Conservation (phyloP, 2,888 invertebrate species). For the Tuta absoluta region DNA sequence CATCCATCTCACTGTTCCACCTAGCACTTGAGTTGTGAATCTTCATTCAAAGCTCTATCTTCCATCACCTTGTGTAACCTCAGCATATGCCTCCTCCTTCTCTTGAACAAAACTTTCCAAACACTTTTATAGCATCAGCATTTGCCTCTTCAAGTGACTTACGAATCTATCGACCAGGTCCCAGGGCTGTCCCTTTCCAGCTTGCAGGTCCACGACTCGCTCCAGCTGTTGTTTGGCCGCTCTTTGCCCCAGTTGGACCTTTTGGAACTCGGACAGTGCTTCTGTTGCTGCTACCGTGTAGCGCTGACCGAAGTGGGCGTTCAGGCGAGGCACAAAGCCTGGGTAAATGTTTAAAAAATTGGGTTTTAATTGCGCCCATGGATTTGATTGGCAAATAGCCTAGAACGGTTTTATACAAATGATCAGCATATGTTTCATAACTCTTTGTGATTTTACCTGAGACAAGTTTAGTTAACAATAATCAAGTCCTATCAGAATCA, state of each 20-base stretch:
- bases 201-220: slow-evolving; percentile 81
- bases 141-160: slow-evolving; percentile 46
- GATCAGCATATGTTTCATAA: too few species aligned
- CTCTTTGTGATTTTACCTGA: too few species aligned
- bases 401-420: too few species aligned
- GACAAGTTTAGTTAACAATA: too few species aligned
- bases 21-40: slow-evolving; percentile 9
- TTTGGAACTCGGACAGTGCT: slow-evolving; percentile 87
- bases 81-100: not conserved
- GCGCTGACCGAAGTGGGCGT: slow-evolving; percentile 85
- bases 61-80: not conserved
- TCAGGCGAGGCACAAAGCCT: slow-evolving; percentile 86
- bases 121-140: too few species aligned
- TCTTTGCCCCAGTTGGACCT: slow-evolving; percentile 80
- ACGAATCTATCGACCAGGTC: slow-evolving; percentile 83
- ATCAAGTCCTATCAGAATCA: not conserved
- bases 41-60: not conserved
- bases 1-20: slow-evolving; percentile 27
- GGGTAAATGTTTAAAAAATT: slow-evolving; percentile 18
- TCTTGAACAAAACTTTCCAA: too few species aligned
- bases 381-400: too few species aligned
- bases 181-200: slow-evolving; percentile 83
- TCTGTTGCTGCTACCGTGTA: slow-evolving; percentile 87
- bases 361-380: not conserved
- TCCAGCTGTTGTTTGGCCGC: slow-evolving; percentile 82